Conservation (phyloP, 2,888 invertebrate species). For the Xylota segnis region DNA sequence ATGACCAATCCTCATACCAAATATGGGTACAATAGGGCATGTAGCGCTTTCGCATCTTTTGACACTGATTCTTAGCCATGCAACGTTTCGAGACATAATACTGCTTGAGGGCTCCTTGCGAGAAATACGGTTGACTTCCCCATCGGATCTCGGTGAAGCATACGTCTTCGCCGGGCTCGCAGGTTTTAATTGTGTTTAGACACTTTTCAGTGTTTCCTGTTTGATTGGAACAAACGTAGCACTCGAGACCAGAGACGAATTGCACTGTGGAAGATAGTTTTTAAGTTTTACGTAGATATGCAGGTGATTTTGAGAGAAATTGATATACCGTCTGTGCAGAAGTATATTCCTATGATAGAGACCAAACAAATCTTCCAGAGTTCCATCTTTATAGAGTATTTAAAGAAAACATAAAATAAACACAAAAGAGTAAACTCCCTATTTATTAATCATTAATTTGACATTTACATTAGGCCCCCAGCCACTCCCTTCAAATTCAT, state of each 20-base stretch:
- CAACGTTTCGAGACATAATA: constrained; percentile 97
- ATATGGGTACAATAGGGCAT: constrained; percentile 94
- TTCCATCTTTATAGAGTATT: constrained; percentile 45
- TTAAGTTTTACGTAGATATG: background rate
- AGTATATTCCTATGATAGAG: constrained; percentile 79
- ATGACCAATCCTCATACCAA: constrained; percentile 98
- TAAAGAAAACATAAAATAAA: constrained; percentile 23
- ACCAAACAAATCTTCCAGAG: constrained; percentile 80
- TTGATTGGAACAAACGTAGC: constrained; percentile 97
- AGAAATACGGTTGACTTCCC: constrained; percentile 97
- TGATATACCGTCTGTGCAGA: constrained; percentile 80
- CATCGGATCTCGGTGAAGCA: constrained; percentile 93
- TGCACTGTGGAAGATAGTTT: constrained; percentile 78
- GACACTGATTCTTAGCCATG: constrained; percentile 92
- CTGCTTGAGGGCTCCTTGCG: constrained; percentile 95
- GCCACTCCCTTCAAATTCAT: constrained; percentile 63
- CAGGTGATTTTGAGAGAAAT: background rate
- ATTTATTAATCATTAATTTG: constrained; percentile 46
- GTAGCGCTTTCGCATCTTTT: constrained; percentile 88
- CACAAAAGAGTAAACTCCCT: constrained; percentile 49
- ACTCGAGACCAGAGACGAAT: constrained; percentile 89
- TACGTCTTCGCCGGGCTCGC: constrained; percentile 90
- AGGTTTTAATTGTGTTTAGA: constrained; percentile 94
- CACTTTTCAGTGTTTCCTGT: constrained; percentile 97
- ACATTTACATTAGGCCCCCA: constrained; percentile 52